These are phyloP conservation scores for Eleginops maclovinus DNA, from an alignment of 2,113 vertebrate genomes.

Conservation along the genomic window DNA sequence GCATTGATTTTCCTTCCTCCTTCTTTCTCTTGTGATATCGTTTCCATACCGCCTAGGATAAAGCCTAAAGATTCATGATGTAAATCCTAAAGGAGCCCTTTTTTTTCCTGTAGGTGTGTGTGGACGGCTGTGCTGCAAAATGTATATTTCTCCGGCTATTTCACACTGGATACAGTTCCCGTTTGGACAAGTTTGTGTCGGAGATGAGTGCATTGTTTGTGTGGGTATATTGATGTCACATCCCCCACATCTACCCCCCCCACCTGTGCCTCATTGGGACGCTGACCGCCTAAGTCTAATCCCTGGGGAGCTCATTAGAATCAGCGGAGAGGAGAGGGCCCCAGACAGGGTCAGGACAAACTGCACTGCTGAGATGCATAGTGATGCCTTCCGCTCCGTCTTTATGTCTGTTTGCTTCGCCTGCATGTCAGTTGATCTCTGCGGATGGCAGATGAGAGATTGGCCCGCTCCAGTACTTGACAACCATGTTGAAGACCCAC, in stretches of 20 bases:
- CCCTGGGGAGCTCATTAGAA: slow-evolving; percentile 83
- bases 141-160: background rate
- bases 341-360: slow-evolving; percentile 80
- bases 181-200: slow-evolving; percentile 34
- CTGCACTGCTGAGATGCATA: slow-evolving; percentile 76
- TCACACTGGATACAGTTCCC: background rate
- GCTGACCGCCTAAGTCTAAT: slow-evolving; percentile 57
- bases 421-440: slow-evolving; percentile 57
- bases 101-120: background rate
- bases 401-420: slow-evolving; percentile 67
- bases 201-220: slow-evolving; percentile 39
- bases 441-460: slow-evolving; percentile 72
- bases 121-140: background rate
- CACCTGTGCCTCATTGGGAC: slow-evolving; percentile 62
- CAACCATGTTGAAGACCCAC: slow-evolving; percentile 61
- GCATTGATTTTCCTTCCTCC: background rate
- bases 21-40: no score
- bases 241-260: slow-evolving; percentile 2
- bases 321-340: slow-evolving; percentile 70
- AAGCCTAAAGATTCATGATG: background rate
- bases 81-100: background rate
- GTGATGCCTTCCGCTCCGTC: slow-evolving; percentile 77
- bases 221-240: slow-evolving; percentile 43
- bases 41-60: no score
- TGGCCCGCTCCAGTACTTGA: slow-evolving; percentile 65